Percentiles rank a stretch among this genome's conserved stretches.
phyloP scores from a whole-genome alignment of 2,113 vertebrate species.

The Petrocephalus zakoni region DNA sequence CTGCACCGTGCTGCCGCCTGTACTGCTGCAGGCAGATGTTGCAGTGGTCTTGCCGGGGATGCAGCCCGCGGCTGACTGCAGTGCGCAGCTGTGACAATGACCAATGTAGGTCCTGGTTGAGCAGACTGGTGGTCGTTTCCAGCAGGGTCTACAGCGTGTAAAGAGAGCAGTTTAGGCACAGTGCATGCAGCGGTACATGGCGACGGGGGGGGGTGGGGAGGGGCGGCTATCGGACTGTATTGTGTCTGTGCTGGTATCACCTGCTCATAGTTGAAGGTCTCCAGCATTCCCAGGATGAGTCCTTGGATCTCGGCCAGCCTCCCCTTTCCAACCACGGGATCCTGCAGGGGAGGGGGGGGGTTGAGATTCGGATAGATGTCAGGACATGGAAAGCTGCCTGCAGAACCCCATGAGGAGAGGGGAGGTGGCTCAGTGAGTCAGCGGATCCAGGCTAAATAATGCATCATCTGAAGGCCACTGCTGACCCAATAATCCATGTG shows the following conservation, averaged over 20 bases:
- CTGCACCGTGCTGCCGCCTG: conserved; percentile 77
- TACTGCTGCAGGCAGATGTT: conserved; percentile 93
- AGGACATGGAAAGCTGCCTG: background rate
- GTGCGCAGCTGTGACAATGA: conserved; percentile 87
- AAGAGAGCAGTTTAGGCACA: background rate
- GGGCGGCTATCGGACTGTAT: background rate
- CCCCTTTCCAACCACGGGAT: conserved; percentile 92
- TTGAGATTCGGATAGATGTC: background rate
- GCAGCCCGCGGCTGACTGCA: conserved; percentile 80
- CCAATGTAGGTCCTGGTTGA: conserved; percentile 96
- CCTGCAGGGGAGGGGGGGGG: conserved; percentile 58
- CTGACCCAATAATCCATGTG: background rate
- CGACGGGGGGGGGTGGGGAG: accelerated
- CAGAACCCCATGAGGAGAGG: background rate
- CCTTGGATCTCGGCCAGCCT: conserved; percentile 94
- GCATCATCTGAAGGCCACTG: background rate
- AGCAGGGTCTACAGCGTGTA: conserved; percentile 71
- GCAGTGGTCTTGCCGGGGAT: conserved; percentile 88
- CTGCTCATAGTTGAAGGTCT: conserved; percentile 94
- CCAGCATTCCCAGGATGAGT: conserved; percentile 91
- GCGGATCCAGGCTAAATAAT: background rate
- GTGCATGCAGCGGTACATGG: background rate
- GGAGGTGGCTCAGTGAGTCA: background rate
- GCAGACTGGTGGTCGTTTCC: conserved; percentile 86
- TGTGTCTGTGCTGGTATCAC: conserved; percentile 49